These are phyloP conservation scores for Ennomos erosarius DNA, from an alignment of 2,888 invertebrate species.

Conservation along the genomic window DNA sequence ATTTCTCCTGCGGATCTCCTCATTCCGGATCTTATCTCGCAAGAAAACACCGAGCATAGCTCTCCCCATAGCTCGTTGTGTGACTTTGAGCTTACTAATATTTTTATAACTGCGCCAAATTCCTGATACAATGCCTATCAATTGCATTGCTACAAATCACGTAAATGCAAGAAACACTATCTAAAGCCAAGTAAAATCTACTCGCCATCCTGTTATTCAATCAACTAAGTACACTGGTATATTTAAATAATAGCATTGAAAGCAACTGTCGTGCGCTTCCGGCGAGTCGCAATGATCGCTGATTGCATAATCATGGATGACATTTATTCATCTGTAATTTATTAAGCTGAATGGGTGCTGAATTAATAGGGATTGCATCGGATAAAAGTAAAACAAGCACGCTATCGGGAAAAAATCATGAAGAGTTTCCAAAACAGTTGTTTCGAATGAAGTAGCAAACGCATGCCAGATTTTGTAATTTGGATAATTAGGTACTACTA, in stretches of 20 bases:
- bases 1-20: too few relatives aligned
- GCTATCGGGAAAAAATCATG: not conserved
- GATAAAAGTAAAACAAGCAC: too few relatives aligned
- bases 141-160: not conserved
- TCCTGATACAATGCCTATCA: not conserved
- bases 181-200: slow-evolving; percentile 9
- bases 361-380: slow-evolving; percentile 4
- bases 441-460: not conserved
- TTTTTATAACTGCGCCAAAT: too few relatives aligned
- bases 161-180: not conserved
- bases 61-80: too few relatives aligned
- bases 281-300: slow-evolving; percentile 17
- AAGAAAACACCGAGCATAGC: too few relatives aligned
- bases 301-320: slow-evolving; percentile 23
- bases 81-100: too few relatives aligned
- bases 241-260: slow-evolving; percentile 10
- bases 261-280: slow-evolving; percentile 19
- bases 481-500: too few relatives aligned
- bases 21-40: too few relatives aligned
- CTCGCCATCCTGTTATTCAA: slow-evolving; percentile 9
- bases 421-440: not conserved
- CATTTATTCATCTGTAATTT: slow-evolving; percentile 15
- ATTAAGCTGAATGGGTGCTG: slow-evolving; percentile 9
- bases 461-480: too few relatives aligned
- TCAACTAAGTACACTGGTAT: slow-evolving; percentile 10